Evolutionary conservation across 2,113 vertebrate genomes (phyloP).

Genomic region (Lagopus muta): DNA sequence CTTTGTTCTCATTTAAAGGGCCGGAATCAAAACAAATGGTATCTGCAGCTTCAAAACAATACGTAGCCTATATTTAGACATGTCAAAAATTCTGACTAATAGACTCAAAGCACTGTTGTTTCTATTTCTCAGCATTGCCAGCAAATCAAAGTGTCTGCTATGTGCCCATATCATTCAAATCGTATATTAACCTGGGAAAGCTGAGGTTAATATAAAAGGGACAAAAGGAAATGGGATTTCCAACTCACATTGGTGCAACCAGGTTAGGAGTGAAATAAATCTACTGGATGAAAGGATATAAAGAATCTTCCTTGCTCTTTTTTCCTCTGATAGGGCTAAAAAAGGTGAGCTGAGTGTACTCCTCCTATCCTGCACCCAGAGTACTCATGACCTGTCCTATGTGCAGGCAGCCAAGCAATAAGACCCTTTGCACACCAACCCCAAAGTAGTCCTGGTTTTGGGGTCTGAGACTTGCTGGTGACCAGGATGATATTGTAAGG

Average conservation of each 20-base stretch:
- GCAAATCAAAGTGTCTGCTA: background rate
- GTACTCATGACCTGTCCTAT: fast-evolving
- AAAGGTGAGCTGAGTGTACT: background rate
- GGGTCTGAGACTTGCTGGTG: fast-evolving
- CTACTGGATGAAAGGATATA: background rate
- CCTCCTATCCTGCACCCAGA: background rate
- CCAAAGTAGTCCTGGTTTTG: fast-evolving
- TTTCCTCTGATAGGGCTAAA: background rate
- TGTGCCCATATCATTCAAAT: background rate
- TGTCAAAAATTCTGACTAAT: background rate
- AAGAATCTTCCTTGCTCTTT: background rate
- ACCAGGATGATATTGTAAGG: background rate
- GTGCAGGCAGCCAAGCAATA: background rate
- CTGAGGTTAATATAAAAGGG: background rate
- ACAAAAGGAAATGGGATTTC: background rate
- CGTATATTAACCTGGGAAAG: background rate
- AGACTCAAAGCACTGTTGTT: background rate
- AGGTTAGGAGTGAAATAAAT: background rate
- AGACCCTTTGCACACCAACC: fast-evolving
- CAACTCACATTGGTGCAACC: background rate
- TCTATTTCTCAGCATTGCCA: background rate
- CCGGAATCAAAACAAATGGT: slow-evolving; percentile 16
- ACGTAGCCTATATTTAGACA: background rate
- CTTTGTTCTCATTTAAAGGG: slow-evolving; percentile 35
- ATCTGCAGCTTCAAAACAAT: slow-evolving; percentile 24